Conservation (phyloP, 2,888 invertebrate genomes). For the Corbicula japonica region DNA sequence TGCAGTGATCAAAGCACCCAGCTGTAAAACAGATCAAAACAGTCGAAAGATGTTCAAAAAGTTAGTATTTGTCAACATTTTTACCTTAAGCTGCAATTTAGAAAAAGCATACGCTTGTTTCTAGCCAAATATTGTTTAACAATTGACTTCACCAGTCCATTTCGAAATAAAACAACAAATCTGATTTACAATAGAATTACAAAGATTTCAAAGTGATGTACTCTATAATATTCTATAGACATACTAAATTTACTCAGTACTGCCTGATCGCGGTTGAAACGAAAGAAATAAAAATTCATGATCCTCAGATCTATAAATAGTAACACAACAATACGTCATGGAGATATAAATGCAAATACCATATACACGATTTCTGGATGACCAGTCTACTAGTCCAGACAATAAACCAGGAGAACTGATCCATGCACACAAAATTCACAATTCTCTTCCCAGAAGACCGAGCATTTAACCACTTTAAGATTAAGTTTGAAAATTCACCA, state of each 20-base stretch:
- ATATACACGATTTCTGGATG: constrained; percentile 50
- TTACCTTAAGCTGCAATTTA: too few relatives aligned
- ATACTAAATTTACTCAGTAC: constrained; percentile 4
- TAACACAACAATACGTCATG: constrained; percentile 57
- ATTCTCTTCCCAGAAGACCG: too few relatives aligned
- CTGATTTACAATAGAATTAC: too few relatives aligned
- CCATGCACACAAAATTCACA: constrained; percentile 32
- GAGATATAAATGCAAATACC: constrained; percentile 73
- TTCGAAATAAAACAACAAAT: too few relatives aligned
- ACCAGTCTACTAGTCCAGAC: constrained; percentile 25
- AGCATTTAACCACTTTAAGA: too few relatives aligned
- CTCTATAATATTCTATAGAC: constrained; percentile 2
- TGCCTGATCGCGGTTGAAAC: constrained; percentile 24
- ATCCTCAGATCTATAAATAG: constrained; percentile 66
- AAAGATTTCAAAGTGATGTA: too few relatives aligned
- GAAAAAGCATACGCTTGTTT: too few relatives aligned
- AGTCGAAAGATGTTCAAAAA: constrained; percentile 41
- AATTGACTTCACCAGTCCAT: too few relatives aligned
- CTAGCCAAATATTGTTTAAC: too few relatives aligned
- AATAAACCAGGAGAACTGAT: constrained; percentile 22
- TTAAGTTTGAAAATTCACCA: too few relatives aligned
- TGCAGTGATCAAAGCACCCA: constrained; percentile 26
- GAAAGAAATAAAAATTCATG: constrained; percentile 24
- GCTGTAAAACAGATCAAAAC: constrained; percentile 30
- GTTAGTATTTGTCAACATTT: too few relatives aligned